phyloP scores from a whole-genome alignment of 2,888 invertebrate genomes.

The Fragum fragum region DNA sequence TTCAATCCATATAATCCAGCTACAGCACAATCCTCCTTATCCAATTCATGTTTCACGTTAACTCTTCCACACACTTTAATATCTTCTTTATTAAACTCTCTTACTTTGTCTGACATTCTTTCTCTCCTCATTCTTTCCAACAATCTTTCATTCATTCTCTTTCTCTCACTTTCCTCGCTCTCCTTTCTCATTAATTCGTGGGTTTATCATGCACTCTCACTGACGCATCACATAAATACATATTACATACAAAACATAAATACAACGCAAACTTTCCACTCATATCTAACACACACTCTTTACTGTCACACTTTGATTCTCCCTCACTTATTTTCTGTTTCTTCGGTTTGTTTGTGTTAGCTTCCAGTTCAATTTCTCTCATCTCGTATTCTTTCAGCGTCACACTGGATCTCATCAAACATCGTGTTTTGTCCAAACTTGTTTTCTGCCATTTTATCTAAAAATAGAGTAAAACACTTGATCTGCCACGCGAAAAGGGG shows the following conservation, averaged over 20 bases:
- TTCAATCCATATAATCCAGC: not conserved
- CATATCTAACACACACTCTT: not conserved
- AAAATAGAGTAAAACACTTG: too few relatives aligned
- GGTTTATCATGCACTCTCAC: not conserved
- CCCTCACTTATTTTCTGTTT: not conserved
- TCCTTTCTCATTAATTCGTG: not conserved
- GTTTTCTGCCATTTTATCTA: too few relatives aligned
- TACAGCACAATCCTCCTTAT: not conserved
- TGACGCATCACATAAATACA: not conserved
- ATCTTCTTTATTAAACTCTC: not conserved
- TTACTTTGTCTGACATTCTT: not conserved
- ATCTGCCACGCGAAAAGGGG: too few relatives aligned
- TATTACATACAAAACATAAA: not conserved
- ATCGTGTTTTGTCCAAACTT: too few relatives aligned
- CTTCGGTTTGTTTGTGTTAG: not conserved
- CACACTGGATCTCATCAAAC: too few relatives aligned
- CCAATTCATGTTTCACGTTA: constrained; percentile 1
- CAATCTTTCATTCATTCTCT: not conserved
- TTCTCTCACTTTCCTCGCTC: not conserved
- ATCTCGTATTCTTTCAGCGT: not conserved
- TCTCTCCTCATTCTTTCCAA: not conserved
- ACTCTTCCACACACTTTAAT: not conserved
- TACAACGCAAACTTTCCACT: not conserved
- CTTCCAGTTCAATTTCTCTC: not conserved
- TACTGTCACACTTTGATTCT: not conserved